Conservation (phyloP, 2,888 invertebrate genomes). For the Penaeus monodon region DNA sequence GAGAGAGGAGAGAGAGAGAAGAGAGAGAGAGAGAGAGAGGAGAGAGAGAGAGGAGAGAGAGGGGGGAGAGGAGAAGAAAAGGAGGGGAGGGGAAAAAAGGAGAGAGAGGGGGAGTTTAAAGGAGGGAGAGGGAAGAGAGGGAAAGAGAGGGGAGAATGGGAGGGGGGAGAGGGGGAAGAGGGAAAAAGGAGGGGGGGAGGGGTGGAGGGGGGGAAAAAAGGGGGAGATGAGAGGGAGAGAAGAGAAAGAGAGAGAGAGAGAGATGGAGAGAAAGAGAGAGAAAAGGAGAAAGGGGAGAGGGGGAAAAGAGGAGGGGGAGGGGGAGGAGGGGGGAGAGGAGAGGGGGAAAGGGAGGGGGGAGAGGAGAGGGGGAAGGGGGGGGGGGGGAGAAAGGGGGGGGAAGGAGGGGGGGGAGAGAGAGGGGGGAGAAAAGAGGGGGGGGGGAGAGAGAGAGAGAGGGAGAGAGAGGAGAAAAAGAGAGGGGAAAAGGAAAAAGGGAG, state of each 20-base stretch:
- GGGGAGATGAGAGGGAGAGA: not conserved
- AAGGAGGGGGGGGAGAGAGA: too few species aligned
- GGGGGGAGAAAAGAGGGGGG: not conserved
- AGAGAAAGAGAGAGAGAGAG: not conserved
- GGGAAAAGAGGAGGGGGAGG: not conserved
- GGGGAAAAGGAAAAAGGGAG: not conserved
- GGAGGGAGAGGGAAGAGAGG: not conserved
- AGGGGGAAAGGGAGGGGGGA: not conserved
- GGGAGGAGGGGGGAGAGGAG: not conserved
- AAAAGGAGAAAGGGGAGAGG: too few species aligned
- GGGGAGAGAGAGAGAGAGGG: not conserved
- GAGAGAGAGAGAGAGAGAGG: not conserved
- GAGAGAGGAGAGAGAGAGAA: not conserved
- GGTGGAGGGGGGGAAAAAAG: not conserved
- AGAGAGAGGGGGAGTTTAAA: constrained; percentile 5
- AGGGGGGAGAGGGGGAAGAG: not conserved
- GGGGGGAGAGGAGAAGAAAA: not conserved
- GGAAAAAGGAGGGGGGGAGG: not conserved
- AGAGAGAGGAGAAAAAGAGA: not conserved
- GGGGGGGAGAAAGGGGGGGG: not conserved
- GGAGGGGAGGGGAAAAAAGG: not conserved
- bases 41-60: not conserved
- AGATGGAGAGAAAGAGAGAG: not conserved
- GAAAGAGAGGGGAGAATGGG: not conserved
- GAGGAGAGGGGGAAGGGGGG: not conserved